A percentile compares a stretch with the other conserved stretches of the same genome.
Conservation (phyloP, 2,113 vertebrate genomes). For the Nansenia antarctica region DNA sequence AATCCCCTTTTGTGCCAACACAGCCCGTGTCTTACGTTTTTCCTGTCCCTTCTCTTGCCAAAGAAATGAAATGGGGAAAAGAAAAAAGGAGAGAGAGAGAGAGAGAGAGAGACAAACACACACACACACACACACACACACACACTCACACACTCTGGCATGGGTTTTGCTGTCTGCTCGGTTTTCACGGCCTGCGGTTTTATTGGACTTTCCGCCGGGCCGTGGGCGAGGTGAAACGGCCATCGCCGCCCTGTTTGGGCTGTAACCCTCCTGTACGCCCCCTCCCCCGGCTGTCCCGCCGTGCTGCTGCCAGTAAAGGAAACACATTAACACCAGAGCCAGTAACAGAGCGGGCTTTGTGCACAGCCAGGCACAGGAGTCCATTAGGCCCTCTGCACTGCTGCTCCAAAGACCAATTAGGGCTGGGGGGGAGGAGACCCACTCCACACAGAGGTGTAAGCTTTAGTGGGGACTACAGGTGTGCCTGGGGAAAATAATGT, state of each 20-base stretch:
- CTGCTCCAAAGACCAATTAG: slow-evolving; percentile 63
- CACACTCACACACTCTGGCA: slow-evolving; percentile 55
- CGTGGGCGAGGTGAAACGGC: slow-evolving; percentile 68
- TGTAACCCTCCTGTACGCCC: slow-evolving; percentile 48
- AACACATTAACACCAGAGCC: slow-evolving; percentile 71
- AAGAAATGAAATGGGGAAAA: slow-evolving; percentile 15
- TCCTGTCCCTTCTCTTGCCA: slow-evolving; percentile 56
- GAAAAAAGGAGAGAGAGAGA: slow-evolving; percentile 18
- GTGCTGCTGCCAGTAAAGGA: slow-evolving; percentile 73
- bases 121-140: too few species aligned
- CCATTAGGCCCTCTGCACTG: slow-evolving; percentile 52
- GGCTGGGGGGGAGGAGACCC: slow-evolving; percentile 38
- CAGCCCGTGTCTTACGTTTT: slow-evolving; percentile 50
- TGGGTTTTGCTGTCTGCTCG: slow-evolving; percentile 67
- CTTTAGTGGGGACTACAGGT: slow-evolving; percentile 67
- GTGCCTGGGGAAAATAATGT: slow-evolving; percentile 58
- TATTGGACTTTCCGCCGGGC: slow-evolving; percentile 69
- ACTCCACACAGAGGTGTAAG: slow-evolving; percentile 69
- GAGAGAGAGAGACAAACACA: slow-evolving; percentile 42
- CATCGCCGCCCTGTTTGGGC: slow-evolving; percentile 58
- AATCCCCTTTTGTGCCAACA: slow-evolving; percentile 55
- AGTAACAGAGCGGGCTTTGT: slow-evolving; percentile 73
- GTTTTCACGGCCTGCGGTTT: slow-evolving; percentile 69
- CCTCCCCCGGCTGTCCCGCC: slow-evolving; percentile 50
- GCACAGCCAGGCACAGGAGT: slow-evolving; percentile 44